Base-by-base conservation (phyloP, 2,888 invertebrate species). In the Axea sp. region DNA sequence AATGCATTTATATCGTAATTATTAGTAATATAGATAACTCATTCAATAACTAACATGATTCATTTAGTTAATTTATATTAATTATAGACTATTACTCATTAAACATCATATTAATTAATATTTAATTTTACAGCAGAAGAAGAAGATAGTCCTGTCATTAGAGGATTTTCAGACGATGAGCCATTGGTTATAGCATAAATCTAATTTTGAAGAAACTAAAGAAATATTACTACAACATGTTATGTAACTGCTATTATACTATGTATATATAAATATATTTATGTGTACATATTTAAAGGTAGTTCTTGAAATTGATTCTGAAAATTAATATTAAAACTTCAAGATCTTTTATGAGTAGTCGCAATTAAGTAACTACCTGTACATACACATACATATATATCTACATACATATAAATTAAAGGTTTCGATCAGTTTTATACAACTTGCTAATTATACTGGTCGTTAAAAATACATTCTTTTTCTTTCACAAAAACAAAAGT, bases 161-260 rank as follows among this genome's bases (percentile, higher is more conserved):
- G 94, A 85, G 95, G 96, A 17, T 97, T 97, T 88, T 95, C 96
- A 0, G 97, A 97, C 87, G 97, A 97, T 88, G 97, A 97, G 88
- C 97, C 96, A 59, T 90, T 97, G 79, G 96, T 97, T 80, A 94
- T 96, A 86, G 96, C 96, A 80, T 96, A 91, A 92, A 82, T 49
- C 35, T 64, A 76, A 62, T 24, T 45, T 49, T 31, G n/a, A 35
- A 67, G 43, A 49, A 51, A 33, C 24, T 64, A 69, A 71, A 79
- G 78, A 81, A 83, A 83, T 81, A 77, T 81, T 78, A 81, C 78
- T 82, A 82, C 77, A 80, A 81, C 81, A 76, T 78, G 76, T 69
- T 69, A 80, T 79, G 78, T 76, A 80, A 80, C 4, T 6, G 7
- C 78, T 82, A 82, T 72, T 68, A 81, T 72, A 77, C 77, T 80